Evolutionary conservation across 2,888 invertebrate species (phyloP).

Genomic region (Linyphia triangularis): DNA sequence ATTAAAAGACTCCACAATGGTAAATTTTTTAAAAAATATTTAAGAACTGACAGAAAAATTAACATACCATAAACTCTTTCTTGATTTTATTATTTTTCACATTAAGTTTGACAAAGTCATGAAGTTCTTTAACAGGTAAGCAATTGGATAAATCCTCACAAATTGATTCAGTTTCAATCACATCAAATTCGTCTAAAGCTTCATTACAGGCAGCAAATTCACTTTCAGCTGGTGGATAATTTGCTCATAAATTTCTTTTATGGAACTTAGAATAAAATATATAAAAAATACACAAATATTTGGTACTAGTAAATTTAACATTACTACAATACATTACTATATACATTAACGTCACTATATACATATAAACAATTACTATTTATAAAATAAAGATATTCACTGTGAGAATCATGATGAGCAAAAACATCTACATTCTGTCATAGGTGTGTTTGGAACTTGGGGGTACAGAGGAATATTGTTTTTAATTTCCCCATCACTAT

Average conservation of each 20-base stretch:
- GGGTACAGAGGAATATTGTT: too few species aligned
- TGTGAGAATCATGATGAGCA: too few species aligned
- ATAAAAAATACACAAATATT: background rate
- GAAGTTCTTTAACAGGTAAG: constrained; percentile 29
- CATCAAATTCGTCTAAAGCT: constrained; percentile 48
- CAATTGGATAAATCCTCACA: constrained; percentile 44
- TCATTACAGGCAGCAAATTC: constrained; percentile 41
- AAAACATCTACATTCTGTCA: too few species aligned
- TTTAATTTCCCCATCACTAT: too few species aligned
- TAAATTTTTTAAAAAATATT: background rate
- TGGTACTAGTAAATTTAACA: too few species aligned
- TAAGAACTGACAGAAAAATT: background rate
- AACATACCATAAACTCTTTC: constrained; percentile 54
- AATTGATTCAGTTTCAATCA: constrained; percentile 61
- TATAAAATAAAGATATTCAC: too few species aligned
- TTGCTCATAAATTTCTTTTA: too few species aligned
- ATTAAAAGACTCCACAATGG: background rate
- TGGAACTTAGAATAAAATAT: too few species aligned
- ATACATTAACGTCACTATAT: too few species aligned
- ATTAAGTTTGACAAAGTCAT: constrained; percentile 14
- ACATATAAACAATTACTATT: too few species aligned
- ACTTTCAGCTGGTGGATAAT: background rate
- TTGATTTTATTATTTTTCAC: constrained; percentile 24
- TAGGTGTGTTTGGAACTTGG: too few species aligned
- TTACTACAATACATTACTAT: too few species aligned